Evolutionary conservation across 2,888 invertebrate genomes (phyloP).

Genomic region (Petrolisthes cinctipes): DNA sequence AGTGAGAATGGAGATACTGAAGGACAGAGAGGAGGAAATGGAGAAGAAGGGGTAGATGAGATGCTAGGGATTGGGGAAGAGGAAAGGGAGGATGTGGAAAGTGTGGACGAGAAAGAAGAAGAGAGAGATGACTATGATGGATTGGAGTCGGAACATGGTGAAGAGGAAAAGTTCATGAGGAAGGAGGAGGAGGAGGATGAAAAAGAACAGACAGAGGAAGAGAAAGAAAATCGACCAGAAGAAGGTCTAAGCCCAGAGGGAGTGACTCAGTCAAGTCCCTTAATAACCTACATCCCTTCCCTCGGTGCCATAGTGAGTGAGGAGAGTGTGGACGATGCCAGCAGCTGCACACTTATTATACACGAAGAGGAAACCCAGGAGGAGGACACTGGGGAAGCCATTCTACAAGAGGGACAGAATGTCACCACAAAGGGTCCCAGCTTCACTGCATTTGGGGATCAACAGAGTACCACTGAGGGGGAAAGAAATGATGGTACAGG

Average conservation of each 20-base stretch:
- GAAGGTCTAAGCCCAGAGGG: neutral
- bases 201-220: neutral
- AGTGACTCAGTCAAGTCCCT: neutral
- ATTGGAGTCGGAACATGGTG: neutral
- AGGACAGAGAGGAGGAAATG: neutral
- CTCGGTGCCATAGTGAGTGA: constrained; percentile 34
- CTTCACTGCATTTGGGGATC: neutral
- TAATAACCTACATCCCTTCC: neutral
- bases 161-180: neutral
- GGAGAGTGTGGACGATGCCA: constrained; percentile 50
- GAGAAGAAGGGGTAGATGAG: neutral
- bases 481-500: neutral
- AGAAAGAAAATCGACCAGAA: neutral
- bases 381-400: neutral
- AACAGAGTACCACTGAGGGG: neutral
- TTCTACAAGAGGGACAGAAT: neutral
- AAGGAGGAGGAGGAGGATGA: neutral
- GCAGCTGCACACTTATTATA: constrained; percentile 55
- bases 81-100: neutral
- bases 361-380: constrained; percentile 52
- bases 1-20: constrained; percentile 3
- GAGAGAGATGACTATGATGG: neutral
- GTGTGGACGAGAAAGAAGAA: neutral
- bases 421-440: neutral
- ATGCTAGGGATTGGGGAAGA: neutral